Base-by-base conservation (phyloP, 2,113 vertebrate genomes). In the Butorides virescens region DNA sequence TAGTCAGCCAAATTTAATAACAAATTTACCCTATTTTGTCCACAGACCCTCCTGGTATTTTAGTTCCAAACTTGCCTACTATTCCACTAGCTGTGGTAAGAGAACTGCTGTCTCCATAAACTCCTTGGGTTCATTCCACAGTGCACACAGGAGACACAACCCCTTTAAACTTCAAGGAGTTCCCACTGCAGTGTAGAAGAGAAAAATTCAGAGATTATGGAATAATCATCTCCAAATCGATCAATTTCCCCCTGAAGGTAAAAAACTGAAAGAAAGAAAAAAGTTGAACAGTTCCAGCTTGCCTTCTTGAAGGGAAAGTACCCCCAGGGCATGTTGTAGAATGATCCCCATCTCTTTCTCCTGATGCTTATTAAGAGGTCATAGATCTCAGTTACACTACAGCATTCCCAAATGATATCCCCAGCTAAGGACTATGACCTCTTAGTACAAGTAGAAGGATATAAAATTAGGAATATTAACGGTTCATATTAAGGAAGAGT, bases 281-380 rank as follows among this genome's bases (percentile, higher is more conserved):
- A 96, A 97, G 95, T 97, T 97, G 94, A 96, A 94, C 91, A 97
- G 96, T 96, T 98, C 93, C 97, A 98, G 95, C 95, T 96, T 95
- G 90, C 90, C 92, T 97, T 97, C 98, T 98, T 98, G 97, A 98
- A 98, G 96, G 89, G 88, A 92, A 96, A 79, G 91, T 97, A 97
- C 98, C 98, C 97, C 76, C 91, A 97, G 97, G 97, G 98, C 98
- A 78, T 85, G 92, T 94, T 72, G 96, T 96, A 95, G 97, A 97
- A 90, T 91, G 96, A 97, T 96, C 96, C 88, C 96, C 6, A 95
- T 96, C 88, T 97, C 96, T 94, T 97, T 95, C 97, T 98, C 96
- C 96, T 96, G 96, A 97, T 97, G 94, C 97, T 98, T 98, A 98
- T 98, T 98, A 98, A 97, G 98, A 98, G 98, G 98, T 98, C 97